Evolutionary conservation across 2,797 vertebrate genomes (phyloP), one percentile per base, ranked within the genome.

Genomic region (Simalia tracyae): DNA sequence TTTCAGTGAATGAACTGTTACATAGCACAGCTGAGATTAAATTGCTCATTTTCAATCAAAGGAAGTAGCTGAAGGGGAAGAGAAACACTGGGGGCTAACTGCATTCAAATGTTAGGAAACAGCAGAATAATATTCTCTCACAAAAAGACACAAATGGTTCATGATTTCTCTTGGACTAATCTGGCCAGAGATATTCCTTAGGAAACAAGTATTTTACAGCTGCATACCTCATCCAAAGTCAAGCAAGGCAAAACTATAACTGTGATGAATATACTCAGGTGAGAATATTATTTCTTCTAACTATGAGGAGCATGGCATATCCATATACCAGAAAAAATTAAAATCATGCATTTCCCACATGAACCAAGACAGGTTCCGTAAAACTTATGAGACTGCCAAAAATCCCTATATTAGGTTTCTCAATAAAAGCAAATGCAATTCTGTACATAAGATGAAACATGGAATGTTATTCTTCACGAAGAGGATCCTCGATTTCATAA

Each of bases 191-290:
- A 86, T 19, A 12, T 66, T 92, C 56, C 56, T 86, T 86, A 31
- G 19, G 50, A 92, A 64, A 59, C 42, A 61, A 1, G 11, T 12
- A 42, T 22, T 76, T 60, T 46, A 50, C 26, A 60, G 87, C 36
- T 76, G 64, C 60, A 19, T 28, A 50, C 3, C 11, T 86, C 7
- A 42, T 24, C 24, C 42, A 92, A 85, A 89, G 2, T 26, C 19
- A 85, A 59, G 81, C 19, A 68, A 89, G 76, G 91, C 72, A 56
- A 86, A 92, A 86, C 89, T 89, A 89, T 56, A 88, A 72, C 4
- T 89, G 61, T 46, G 91, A 92, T 89, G 59, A 92, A 84, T 89
- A 86, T 50, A 89, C 63, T n/a, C 84, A 86, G 36, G 56, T 89
- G 91, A 92, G 57, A 92, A 86, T 89, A 90, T 72, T 76, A 28